Evolutionary conservation across 2,888 invertebrate species (phyloP), one percentile per base, ranked within the genome.

Genomic region (Eupeodes luniger): DNA sequence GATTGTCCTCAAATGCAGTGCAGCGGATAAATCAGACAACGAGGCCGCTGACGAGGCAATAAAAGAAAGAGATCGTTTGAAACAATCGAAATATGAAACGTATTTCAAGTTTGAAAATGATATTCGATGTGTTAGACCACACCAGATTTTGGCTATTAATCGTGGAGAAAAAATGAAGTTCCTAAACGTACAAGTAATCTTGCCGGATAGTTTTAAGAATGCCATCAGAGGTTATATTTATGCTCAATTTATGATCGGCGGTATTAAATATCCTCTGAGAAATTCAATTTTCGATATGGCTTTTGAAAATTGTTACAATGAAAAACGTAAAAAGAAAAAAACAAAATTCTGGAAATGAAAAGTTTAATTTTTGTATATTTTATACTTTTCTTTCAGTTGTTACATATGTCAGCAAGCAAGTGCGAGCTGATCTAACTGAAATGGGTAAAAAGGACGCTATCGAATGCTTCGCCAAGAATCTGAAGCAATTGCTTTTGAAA

Each of bases 61-160:
- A 16, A 94, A 90, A 93, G 79, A 90, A 12, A n/a, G 11, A n/a
- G 90, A 90, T 70, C 91, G 91, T 14, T 85, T 90, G 66, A 92
- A 93, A 76, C 90, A 91, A 6, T 91, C 91, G 0, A 98, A 98
- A 91, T 98, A 96, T 93, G 96, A 96, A 91, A 94, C 95, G 85
- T 98, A 98, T 94, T 97, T 96, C 92, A 95, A 97, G 78, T 98
- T 96, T 94, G 95, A 95, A 90, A 94, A 94, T 59, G 94, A 95
- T 5, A 94, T 95, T 9, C 95, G 95, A 51, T 94, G 94, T 91
- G 94, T 98, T 5, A 97, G 96, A 92, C 96, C 98, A 0, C 97
- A 98, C 94, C 98, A 98, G 95, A 96, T 97, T 44, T 93, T 98
- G 90, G 98, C 98, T 0, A 95, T 98, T n/a, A 98, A 98, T 92